Conservation (phyloP, 2,888 invertebrate genomes). For the Gandaritis pyraliata region DNA sequence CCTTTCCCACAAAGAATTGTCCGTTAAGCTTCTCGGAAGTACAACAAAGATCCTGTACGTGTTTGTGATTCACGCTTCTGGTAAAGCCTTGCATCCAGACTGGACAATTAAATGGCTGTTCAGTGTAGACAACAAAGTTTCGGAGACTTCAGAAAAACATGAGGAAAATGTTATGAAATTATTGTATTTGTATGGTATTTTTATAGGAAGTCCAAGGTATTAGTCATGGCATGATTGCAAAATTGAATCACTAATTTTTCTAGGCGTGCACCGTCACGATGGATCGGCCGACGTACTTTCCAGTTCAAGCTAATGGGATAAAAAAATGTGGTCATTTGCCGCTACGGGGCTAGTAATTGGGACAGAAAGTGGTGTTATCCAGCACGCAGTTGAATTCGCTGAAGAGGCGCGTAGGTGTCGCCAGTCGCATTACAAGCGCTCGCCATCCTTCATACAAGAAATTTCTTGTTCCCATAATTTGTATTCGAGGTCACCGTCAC, state of each 20-base stretch:
- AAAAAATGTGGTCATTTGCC: conserved; percentile 33
- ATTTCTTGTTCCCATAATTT: conserved; percentile 81
- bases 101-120: conserved; percentile 32
- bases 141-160: too few species aligned
- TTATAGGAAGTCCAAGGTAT: conserved; percentile 5
- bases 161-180: not conserved
- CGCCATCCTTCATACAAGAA: conserved; percentile 78
- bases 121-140: not conserved
- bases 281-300: conserved; percentile 14
- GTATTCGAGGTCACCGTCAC: conserved; percentile 80
- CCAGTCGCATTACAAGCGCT: conserved; percentile 64
- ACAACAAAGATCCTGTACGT: conserved; percentile 81
- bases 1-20: conserved; percentile 77
- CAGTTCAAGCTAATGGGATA: conserved; percentile 24
- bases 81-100: conserved; percentile 67
- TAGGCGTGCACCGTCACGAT: not conserved
- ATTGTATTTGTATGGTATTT: not conserved
- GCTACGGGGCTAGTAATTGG: conserved; percentile 61
- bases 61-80: conserved; percentile 71
- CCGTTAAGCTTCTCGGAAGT: conserved; percentile 77
- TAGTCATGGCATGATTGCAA: conserved; percentile 15
- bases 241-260: conserved; percentile 11
- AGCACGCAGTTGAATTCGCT: conserved; percentile 76
- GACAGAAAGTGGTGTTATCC: conserved; percentile 69
- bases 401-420: conserved; percentile 78